These are phyloP conservation scores for Amblyraja radiata DNA, from an alignment of 2,797 vertebrate genomes.

Conservation along the genomic window DNA sequence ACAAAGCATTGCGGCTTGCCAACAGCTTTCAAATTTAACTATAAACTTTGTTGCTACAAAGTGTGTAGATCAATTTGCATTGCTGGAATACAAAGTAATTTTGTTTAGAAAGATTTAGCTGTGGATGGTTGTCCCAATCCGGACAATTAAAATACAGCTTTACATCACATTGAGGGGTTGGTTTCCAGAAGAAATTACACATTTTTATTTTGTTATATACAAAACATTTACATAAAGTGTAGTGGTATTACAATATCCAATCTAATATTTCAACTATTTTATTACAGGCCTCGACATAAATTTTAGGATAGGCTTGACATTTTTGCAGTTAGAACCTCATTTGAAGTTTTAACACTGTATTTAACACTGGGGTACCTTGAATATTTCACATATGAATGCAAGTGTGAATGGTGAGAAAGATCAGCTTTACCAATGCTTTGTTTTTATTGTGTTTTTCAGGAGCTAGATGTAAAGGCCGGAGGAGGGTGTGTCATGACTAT, in stretches of 20 bases:
- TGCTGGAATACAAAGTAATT: background rate
- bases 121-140: background rate
- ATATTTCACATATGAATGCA: background rate
- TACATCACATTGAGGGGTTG: slow-evolving; percentile 20
- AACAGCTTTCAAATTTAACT: slow-evolving; percentile 28
- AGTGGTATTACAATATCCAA: slow-evolving; percentile 28
- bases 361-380: background rate
- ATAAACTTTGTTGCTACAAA: slow-evolving; percentile 24
- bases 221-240: background rate
- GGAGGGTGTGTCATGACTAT: slow-evolving; percentile 95
- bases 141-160: slow-evolving; percentile 29
- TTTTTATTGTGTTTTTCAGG: slow-evolving; percentile 71
- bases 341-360: background rate
- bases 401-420: background rate
- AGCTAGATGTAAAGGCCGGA: slow-evolving; percentile 95
- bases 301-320: slow-evolving; percentile 24
- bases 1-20: background rate
- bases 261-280: slow-evolving; percentile 36
- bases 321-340: slow-evolving; percentile 29
- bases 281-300: slow-evolving; percentile 28
- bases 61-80: background rate
- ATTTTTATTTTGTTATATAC: slow-evolving; percentile 4
- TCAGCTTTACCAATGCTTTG: background rate
- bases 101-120: slow-evolving; percentile 14
- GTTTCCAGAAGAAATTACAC: slow-evolving; percentile 3